Evolutionary conservation across 2,113 vertebrate species (phyloP).

Genomic region (Grammomys surdaster): DNA sequence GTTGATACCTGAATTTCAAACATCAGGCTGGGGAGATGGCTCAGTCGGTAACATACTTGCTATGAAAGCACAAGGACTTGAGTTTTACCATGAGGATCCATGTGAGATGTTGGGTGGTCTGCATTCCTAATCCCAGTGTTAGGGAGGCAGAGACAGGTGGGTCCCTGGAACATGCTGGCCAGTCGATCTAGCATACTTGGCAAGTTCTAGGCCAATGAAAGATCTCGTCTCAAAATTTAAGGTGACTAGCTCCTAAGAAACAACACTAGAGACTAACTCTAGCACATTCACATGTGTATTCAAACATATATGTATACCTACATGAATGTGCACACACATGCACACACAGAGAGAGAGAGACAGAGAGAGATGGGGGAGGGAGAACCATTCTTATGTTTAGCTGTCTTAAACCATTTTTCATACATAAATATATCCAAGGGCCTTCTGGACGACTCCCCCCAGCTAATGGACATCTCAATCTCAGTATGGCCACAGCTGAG

Average conservation of each 20-base stretch:
- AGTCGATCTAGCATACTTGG: not conserved
- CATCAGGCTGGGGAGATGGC: not conserved
- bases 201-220: not conserved
- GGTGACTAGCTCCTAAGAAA: not conserved
- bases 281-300: no score
- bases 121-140: not conserved
- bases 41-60: not conserved
- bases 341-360: not conserved
- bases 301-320: not conserved
- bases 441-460: not conserved
- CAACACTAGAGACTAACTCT: not conserved
- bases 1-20: conserved; percentile 31
- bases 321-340: not conserved
- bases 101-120: not conserved
- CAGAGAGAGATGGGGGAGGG: not conserved
- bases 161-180: not conserved
- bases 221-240: not conserved
- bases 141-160: not conserved
- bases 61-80: not conserved
- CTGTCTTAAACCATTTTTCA: not conserved
- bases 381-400: not conserved
- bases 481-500: not conserved
- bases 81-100: not conserved
- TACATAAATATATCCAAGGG: not conserved
- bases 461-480: not conserved